Base-by-base conservation (phyloP, 1,140 invertebrate species). In the Agrypnia vestita region DNA sequence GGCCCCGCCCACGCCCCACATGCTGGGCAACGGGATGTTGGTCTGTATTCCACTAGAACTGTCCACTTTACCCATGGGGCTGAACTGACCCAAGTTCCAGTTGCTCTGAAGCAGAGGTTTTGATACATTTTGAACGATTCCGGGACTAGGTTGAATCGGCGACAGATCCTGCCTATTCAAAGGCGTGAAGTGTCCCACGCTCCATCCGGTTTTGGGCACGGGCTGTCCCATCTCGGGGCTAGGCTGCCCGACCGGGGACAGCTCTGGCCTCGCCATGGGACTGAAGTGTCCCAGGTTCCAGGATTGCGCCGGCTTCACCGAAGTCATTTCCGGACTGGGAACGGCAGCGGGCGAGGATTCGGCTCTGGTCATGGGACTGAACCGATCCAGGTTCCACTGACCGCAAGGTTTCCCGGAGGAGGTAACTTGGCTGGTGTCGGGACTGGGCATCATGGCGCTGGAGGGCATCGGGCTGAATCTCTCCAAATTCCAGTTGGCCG, bases 151-250 rank as follows among this genome's bases (percentile, higher is more conserved):
- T 53, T 87, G 88, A 3, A 35, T 35, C 1, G 25, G 25, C 25
- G 25, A 35, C 25, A 35, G 25, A 3, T 35, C 25, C 25, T 35
- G 25, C 51, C 51, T 13, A 12, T 8, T 86, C 85, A 89, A 75
- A 85, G 87, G 44, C 87, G 87, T 0, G 86, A 35, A 84, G 55
- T 88, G 89, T 87, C 88, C 55, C 44, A 12, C 85, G 84, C 53
- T 64, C 61, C 61, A 64, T 17, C 61, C 43, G 10, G 67, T 15
- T 47, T 86, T 82, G 71, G 88, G 88, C 3, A 86, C 84, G 17
- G 87, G 86, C 84, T 88, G 88, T 76, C 88, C 89, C 15, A 87
- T 89, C 79, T 89, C 88, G 11, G 89, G 89, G 69, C 89, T 89
- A 8, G 89, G 89, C 79, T 89, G 89, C 15, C 88, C 87, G 4